A percentile compares a stretch with the other conserved stretches of the same genome.
phyloP scores from a whole-genome alignment of 2,888 invertebrate genomes.

The Leptothorax acervorum region DNA sequence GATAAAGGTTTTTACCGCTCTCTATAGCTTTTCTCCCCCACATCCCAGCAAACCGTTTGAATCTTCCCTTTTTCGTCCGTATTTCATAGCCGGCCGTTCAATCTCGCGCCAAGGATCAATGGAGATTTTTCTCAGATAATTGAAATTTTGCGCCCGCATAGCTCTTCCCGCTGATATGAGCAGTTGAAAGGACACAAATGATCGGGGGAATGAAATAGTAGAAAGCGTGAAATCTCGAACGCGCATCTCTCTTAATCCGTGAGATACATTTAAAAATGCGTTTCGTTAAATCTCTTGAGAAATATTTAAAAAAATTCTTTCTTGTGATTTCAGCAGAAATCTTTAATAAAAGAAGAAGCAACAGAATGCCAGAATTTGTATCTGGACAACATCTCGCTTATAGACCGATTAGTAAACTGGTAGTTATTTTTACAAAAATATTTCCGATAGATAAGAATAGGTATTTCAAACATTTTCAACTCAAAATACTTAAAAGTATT shows the following conservation, averaged over 20 bases:
- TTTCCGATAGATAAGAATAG: background rate
- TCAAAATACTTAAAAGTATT: conserved; percentile 5
- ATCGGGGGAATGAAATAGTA: conserved; percentile 15
- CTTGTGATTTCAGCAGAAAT: background rate
- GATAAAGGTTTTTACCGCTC: conserved; percentile 51
- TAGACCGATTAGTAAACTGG: background rate
- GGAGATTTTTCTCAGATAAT: conserved; percentile 53
- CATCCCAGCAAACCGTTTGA: conserved; percentile 53
- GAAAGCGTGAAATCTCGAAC: conserved; percentile 44
- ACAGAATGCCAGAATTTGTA: background rate
- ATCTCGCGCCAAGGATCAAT: conserved; percentile 51
- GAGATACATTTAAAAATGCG: conserved; percentile 7
- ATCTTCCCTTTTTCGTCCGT: conserved; percentile 55
- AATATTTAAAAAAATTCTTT: background rate
- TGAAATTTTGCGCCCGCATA: conserved; percentile 45
- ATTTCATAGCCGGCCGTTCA: conserved; percentile 50
- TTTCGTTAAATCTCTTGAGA: conserved; percentile 1
- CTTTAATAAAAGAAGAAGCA: background rate
- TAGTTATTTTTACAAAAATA: background rate
- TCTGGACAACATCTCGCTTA: background rate
- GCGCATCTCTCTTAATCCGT: conserved; percentile 32
- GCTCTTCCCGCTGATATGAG: conserved; percentile 28
- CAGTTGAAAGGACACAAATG: conserved; percentile 33
- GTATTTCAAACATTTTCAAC: background rate
- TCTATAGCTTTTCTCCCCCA: background rate